These are phyloP conservation scores for Agrochola circellaris DNA, from an alignment of 2,888 invertebrate species.

Conservation along the genomic window DNA sequence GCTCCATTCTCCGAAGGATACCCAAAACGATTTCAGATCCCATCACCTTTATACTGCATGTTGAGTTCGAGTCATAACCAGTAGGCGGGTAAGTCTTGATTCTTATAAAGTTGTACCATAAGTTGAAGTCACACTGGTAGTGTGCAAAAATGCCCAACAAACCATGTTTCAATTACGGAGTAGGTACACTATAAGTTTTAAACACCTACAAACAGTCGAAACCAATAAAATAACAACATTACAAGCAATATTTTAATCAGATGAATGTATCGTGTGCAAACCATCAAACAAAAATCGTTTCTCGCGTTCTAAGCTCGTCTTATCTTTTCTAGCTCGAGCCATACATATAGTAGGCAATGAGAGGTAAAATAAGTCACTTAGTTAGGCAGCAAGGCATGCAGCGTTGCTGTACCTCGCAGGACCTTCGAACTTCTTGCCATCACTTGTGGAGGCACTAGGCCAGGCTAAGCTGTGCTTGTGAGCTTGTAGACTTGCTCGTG, in stretches of 20 bases:
- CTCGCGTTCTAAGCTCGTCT: background rate
- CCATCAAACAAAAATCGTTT: background rate
- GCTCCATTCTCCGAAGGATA: background rate
- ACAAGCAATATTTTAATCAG: conserved; percentile 13
- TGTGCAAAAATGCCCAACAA: background rate
- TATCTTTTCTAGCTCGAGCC: background rate
- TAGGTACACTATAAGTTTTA: background rate
- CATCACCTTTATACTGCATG: background rate
- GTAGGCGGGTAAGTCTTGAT: background rate
- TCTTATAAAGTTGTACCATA: background rate
- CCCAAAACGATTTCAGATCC: background rate
- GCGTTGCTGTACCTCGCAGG: too few relatives aligned
- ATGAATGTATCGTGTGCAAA: background rate
- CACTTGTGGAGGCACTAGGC: background rate
- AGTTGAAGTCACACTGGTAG: background rate
- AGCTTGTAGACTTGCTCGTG: background rate
- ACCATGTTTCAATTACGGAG: background rate
- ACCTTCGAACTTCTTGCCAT: background rate
- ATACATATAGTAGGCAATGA: background rate
- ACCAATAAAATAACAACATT: background rate
- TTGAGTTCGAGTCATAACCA: too few relatives aligned
- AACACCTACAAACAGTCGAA: background rate
- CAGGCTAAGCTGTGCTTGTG: background rate
- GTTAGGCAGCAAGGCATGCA: background rate
- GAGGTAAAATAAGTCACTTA: background rate